phyloP scores from a whole-genome alignment of 2,797 vertebrate species.

The Zenarchopterus dispar region DNA sequence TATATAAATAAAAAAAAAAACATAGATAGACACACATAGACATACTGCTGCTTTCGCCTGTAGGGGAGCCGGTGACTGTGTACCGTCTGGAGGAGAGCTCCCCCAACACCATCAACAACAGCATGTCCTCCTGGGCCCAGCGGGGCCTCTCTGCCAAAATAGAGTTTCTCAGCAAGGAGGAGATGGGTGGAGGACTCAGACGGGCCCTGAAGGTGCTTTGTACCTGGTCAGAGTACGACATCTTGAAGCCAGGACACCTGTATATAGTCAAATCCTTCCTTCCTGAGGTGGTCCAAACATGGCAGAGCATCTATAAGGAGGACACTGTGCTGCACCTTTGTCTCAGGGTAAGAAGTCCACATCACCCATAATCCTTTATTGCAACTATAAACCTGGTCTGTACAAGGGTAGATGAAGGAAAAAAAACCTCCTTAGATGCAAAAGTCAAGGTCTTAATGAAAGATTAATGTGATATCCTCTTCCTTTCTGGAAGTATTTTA shows the following conservation, averaged over 20 bases:
- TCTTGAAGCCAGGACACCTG: constrained; percentile 94
- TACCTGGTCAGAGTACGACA: constrained; percentile 97
- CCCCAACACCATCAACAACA: constrained; percentile 96
- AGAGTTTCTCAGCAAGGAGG: constrained; percentile 98
- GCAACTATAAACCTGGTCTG: too few species aligned
- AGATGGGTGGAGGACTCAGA: constrained; percentile 96
- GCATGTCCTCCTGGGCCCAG: constrained; percentile 99
- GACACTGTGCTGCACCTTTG: constrained; percentile 98
- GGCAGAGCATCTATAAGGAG: constrained; percentile 97
- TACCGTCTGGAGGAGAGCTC: constrained; percentile 98
- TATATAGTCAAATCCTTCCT: constrained; percentile 99
- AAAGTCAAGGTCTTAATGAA: too few species aligned
- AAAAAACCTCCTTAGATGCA: too few species aligned
- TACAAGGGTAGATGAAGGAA: too few species aligned
- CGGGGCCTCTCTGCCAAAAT: constrained; percentile 97
- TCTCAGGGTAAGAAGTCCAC: constrained; percentile 87
- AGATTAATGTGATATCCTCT: too few species aligned
- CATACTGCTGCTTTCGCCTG: not conserved
- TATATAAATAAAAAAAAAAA: too few species aligned
- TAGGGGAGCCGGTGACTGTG: constrained; percentile 97
- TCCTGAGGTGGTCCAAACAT: constrained; percentile 95
- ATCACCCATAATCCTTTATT: not conserved
- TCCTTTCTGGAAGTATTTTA: too few species aligned
- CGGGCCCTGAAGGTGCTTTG: constrained; percentile 96
- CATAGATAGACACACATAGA: too few species aligned